These are phyloP conservation scores for Cerceris rybyensis DNA, from an alignment of 2,888 invertebrate genomes.

Conservation along the genomic window DNA sequence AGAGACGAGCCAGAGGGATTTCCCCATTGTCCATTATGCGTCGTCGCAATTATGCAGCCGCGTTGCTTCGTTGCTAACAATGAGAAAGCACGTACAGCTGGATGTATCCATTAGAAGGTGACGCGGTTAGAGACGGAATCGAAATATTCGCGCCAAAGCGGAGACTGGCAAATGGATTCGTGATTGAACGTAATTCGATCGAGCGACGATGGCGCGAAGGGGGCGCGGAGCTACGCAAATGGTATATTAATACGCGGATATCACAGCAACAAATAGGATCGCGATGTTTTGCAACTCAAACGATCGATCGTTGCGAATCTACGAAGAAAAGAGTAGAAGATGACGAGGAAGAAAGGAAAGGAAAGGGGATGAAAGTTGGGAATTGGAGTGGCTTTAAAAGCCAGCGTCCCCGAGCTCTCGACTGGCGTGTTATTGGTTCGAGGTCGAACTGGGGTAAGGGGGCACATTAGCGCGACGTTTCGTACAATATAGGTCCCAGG, in stretches of 20 bases:
- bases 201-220: too few relatives aligned
- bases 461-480: conserved; percentile 76
- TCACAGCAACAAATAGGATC: conserved; percentile 23
- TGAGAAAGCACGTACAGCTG: conserved; percentile 38
- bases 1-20: conserved; percentile 41
- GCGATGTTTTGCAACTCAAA: conserved; percentile 20
- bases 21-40: conserved; percentile 72
- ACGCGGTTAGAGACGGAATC: conserved; percentile 9
- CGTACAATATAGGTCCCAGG: conserved; percentile 78
- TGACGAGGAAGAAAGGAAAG: conserved; percentile 21
- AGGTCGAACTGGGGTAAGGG: conserved; percentile 57
- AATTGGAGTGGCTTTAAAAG: conserved; percentile 61
- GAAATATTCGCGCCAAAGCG: conserved; percentile 6
- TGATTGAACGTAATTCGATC: conserved; percentile 9
- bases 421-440: conserved; percentile 68
- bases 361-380: conserved; percentile 36
- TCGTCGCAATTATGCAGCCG: conserved; percentile 67
- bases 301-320: conserved; percentile 54
- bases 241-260: too few relatives aligned
- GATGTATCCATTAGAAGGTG: conserved; percentile 32
- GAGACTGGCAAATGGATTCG: conserved; percentile 9
- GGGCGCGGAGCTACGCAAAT: neutral
- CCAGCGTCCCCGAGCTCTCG: conserved; percentile 64
- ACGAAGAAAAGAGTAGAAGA: conserved; percentile 20
- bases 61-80: conserved; percentile 38